Percentiles rank a stretch among this genome's conserved stretches.
Evolutionary conservation across 2,113 vertebrate genomes (phyloP).

Genomic region (Gnathonemus echidnorhynchus): DNA sequence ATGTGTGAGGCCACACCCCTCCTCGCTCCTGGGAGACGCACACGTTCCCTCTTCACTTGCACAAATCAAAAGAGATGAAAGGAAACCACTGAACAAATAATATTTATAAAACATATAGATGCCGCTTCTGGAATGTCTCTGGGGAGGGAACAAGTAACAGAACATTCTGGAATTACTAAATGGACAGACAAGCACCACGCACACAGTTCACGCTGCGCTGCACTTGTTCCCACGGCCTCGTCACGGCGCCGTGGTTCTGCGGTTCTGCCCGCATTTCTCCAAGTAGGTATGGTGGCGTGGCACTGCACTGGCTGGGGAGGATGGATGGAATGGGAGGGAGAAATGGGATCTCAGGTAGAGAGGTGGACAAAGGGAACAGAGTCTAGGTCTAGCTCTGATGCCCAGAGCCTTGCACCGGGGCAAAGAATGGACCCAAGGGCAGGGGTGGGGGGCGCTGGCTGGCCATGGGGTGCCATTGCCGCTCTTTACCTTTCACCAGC

Average conservation of each 20-base stretch:
- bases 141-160: slow-evolving; percentile 7
- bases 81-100: slow-evolving; percentile 37
- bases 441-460: not conserved
- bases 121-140: slow-evolving; percentile 56
- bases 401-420: not conserved
- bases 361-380: not conserved
- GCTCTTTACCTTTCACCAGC: slow-evolving; percentile 7
- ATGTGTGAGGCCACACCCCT: not conserved
- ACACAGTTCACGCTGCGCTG: slow-evolving; percentile 22
- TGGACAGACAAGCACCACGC: slow-evolving; percentile 18
- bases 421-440: not conserved
- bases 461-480: not conserved
- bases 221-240: not conserved
- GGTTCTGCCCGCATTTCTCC: not conserved
- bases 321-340: not conserved
- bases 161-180: slow-evolving; percentile 30
- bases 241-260: not conserved
- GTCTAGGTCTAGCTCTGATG: not conserved
- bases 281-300: not conserved
- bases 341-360: not conserved
- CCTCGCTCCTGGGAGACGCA: slow-evolving; percentile 21
- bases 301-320: not conserved
- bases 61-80: slow-evolving; percentile 44
- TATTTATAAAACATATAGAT: slow-evolving; percentile 57
- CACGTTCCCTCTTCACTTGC: slow-evolving; percentile 40